A percentile compares a stretch with the other conserved stretches of the same genome.
Conservation (phyloP, 2,113 vertebrate species). For the Eulemur rufifrons region DNA sequence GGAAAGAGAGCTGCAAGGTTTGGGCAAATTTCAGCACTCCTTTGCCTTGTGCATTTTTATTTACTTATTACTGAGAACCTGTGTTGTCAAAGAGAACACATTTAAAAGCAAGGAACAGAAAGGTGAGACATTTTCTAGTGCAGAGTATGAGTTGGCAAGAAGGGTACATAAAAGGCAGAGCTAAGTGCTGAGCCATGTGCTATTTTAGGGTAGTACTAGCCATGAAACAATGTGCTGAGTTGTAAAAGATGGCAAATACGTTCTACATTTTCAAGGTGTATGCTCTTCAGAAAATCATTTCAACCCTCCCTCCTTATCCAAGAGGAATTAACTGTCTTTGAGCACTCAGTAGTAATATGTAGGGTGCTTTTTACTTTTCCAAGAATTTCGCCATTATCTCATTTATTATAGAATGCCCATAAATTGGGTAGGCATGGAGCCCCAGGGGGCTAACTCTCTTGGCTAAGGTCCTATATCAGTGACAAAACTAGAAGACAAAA, state of each 20-base stretch:
- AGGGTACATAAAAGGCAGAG: conserved; percentile 11
- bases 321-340: background rate
- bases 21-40: background rate
- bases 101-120: background rate
- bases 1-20: background rate
- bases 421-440: background rate
- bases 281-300: background rate
- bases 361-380: background rate
- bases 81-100: conserved; percentile 41
- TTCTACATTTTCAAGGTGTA: background rate
- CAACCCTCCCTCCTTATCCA: background rate
- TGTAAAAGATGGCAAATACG: conserved; percentile 43
- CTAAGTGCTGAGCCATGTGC: conserved; percentile 33
- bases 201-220: conserved; percentile 29
- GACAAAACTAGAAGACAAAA: background rate
- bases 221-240: conserved; percentile 58
- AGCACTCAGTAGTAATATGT: background rate
- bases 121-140: background rate
- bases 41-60: background rate
- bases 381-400: background rate
- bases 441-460: background rate
- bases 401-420: background rate
- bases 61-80: background rate
- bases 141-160: conserved; percentile 28
- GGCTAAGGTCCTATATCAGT: background rate